Base-by-base conservation (phyloP, 2,113 vertebrate genomes). In the Patagioenas fasciata region DNA sequence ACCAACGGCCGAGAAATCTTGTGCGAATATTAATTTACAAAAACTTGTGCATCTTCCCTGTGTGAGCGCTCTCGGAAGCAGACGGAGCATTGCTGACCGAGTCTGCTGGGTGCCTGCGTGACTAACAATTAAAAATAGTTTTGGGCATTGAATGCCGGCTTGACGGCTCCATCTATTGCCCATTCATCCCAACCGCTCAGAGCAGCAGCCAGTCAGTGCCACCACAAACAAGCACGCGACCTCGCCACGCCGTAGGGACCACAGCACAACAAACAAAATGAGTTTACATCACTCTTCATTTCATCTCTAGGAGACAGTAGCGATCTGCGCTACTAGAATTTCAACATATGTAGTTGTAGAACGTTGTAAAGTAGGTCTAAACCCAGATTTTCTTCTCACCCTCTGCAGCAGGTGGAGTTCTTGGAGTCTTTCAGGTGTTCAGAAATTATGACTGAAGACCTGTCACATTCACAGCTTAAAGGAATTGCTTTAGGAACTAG, bases 401-500 rank as follows among this genome's bases (percentile, higher is more conserved):
- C 51, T 80, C 83, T 66, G 36, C 42, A 96, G 93, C 24, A 95
- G 40, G 56, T 38, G 65, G 86, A 85, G 64, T 81, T 94, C 64
- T 81, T 28, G 26, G 95, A 86, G 79, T n/a, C 80, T 54, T 84
- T 74, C 84, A 71, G 48, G 31, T 14, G 15, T 28, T 86, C 51
- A 82, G 74, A 94, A 92, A 79, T 0, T 1, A 91, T 72, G 72
- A 84, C 50, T 34, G 61, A 83, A 88, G 69, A 80, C 79, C 86
- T 92, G 85, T 74, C 90, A 88, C 71, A 84, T 60, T 56, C 78
- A 79, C 67, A 89, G 32, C 61, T 89, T 69, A 83, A 64, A 93
- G 61, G 75, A 97, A 93, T 54, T 50, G 89, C 91, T 58, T 83
- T 51, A 96, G 94, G 81, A 91, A 69, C 36, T 34, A 61, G 72